phyloP scores from a whole-genome alignment of 2,113 vertebrate genomes.

The Indicator indicator region DNA sequence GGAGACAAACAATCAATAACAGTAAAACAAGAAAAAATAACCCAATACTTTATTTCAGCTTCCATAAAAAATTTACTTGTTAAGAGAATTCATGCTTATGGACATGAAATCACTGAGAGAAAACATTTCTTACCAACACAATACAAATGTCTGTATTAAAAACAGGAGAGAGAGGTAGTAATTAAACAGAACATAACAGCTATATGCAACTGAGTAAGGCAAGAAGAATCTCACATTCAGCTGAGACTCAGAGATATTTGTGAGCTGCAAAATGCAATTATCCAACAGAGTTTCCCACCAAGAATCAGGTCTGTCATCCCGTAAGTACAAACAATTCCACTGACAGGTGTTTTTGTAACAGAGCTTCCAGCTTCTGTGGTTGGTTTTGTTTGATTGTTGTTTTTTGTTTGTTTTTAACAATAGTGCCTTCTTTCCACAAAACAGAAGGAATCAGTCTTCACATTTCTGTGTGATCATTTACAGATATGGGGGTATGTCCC shows the following conservation, averaged over 20 bases:
- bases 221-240: background rate
- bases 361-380: accelerated
- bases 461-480: background rate
- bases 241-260: background rate
- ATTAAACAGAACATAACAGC: background rate
- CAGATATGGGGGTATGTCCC: accelerated
- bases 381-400: too few relatives aligned
- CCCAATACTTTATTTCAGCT: background rate
- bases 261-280: background rate
- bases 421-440: background rate
- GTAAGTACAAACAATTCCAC: background rate
- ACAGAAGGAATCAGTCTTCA: background rate
- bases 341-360: background rate
- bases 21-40: background rate
- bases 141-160: background rate
- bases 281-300: background rate
- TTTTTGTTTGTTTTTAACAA: accelerated
- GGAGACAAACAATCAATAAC: background rate
- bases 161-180: background rate
- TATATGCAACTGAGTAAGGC: background rate
- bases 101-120: background rate
- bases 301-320: background rate
- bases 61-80: background rate
- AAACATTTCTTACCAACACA: background rate
- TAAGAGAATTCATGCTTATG: background rate